These are phyloP conservation scores for Strigamia maritima DNA, from an alignment of 2,888 invertebrate genomes.

Conservation along the genomic window DNA sequence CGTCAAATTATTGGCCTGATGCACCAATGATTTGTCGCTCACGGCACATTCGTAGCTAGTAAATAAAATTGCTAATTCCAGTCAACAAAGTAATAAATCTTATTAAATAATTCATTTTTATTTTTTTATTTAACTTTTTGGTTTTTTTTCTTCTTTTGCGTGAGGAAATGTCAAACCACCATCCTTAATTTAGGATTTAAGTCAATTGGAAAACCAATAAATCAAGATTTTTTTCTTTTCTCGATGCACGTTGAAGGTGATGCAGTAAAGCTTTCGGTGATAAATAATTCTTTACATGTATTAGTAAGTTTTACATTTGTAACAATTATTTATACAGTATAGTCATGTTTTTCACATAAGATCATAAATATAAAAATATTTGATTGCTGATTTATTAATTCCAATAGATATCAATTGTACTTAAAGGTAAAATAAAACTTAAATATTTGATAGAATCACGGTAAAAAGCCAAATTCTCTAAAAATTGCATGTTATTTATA, in stretches of 20 bases:
- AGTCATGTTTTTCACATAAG: too few species aligned
- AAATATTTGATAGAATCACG: too few species aligned
- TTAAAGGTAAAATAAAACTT: too few species aligned
- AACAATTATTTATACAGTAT: too few species aligned
- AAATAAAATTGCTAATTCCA: neutral
- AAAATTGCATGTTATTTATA: too few species aligned
- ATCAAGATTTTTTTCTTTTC: neutral
- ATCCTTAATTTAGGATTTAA: neutral
- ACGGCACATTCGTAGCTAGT: conserved; percentile 75
- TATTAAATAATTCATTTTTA: neutral
- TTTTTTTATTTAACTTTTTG: neutral
- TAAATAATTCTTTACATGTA: neutral
- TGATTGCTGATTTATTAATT: too few species aligned
- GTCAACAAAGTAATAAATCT: neutral
- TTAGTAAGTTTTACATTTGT: neutral
- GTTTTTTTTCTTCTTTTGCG: neutral
- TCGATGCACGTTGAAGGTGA: too few species aligned
- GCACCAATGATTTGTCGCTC: conserved; percentile 75
- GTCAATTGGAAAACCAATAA: neutral
- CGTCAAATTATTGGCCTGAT: conserved; percentile 71
- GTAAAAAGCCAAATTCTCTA: too few species aligned
- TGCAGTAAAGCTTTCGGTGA: neutral
- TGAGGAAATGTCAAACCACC: neutral
- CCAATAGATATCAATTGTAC: too few species aligned
- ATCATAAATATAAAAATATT: too few species aligned